These are phyloP conservation scores for Theonella swinhoei DNA, from an alignment of 37 sponge, comb jelly and placozoan species.

Conservation along the genomic window DNA sequence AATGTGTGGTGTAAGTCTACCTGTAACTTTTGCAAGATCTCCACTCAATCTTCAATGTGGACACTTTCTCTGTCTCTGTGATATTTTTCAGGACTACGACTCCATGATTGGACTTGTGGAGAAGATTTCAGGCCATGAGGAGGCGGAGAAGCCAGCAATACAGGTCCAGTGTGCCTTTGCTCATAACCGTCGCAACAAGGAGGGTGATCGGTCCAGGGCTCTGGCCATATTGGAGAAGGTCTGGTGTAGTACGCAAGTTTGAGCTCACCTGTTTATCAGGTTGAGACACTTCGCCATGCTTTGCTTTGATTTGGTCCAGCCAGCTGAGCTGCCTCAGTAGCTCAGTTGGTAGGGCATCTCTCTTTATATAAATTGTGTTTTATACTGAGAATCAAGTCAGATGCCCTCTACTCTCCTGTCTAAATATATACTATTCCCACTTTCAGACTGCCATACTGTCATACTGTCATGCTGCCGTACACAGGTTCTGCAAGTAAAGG, in stretches of 20 bases:
- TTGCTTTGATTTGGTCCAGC: neutral
- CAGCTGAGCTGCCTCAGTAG: no score
- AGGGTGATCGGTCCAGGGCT: constrained; percentile 78
- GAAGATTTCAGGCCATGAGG: constrained; percentile 69
- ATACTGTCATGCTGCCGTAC: no score
- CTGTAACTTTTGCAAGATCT: no score
- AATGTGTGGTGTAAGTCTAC: no score
- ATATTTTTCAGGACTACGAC: constrained; percentile 73
- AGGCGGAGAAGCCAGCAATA: constrained; percentile 69
- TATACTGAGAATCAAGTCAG: no score
- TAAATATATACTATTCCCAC: no score
- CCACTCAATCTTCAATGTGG: no score
- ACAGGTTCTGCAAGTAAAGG: constrained; percentile 65
- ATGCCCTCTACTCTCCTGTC: no score
- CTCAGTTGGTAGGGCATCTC: no score
- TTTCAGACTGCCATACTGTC: no score
- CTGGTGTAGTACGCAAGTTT: neutral
- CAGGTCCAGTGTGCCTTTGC: constrained; percentile 94
- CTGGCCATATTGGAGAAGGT: constrained; percentile 80
- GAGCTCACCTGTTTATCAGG: no score
- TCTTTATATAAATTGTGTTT: no score
- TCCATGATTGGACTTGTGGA: constrained; percentile 81
- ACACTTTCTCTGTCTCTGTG: constrained; percentile 7
- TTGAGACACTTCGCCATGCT: neutral
- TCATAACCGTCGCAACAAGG: constrained; percentile 69